Evolutionary conservation across 2,888 invertebrate species (phyloP).

Genomic region (Pyrrhia umbra): DNA sequence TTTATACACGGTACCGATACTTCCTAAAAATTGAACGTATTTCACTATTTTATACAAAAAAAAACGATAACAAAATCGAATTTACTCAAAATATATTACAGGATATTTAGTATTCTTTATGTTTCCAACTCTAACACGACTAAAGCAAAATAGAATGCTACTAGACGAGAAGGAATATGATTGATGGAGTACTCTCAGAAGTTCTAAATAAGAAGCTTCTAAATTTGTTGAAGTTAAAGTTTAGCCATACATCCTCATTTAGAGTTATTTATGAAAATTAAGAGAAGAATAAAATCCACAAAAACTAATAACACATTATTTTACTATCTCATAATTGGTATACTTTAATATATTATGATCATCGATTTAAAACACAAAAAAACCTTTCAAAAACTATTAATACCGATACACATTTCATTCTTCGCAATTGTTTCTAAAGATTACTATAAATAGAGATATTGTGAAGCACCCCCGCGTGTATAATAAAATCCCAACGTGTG

Average conservation of each 20-base stretch:
- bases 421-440: background rate
- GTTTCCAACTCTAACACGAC: background rate
- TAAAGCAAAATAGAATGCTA: background rate
- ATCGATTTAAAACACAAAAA: too few relatives aligned
- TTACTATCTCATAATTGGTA: too few relatives aligned
- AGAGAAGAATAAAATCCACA: background rate
- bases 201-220: constrained; percentile 9
- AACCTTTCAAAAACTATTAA: too few relatives aligned
- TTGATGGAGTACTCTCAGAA: constrained; percentile 24
- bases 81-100: background rate
- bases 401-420: background rate
- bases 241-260: constrained; percentile 24
- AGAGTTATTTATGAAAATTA: background rate
- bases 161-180: constrained; percentile 21
- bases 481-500: constrained; percentile 45
- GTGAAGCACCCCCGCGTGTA: constrained; percentile 19
- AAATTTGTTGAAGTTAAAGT: constrained; percentile 20
- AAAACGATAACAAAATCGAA: background rate
- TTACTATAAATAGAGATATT: constrained; percentile 10
- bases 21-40: background rate
- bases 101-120: too few relatives aligned
- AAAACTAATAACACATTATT: too few relatives aligned
- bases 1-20: background rate
- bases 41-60: background rate
- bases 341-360: too few relatives aligned